Evolutionary conservation across 2,797 vertebrate genomes (phyloP).

Genomic region (Melanotaenia nigrans): DNA sequence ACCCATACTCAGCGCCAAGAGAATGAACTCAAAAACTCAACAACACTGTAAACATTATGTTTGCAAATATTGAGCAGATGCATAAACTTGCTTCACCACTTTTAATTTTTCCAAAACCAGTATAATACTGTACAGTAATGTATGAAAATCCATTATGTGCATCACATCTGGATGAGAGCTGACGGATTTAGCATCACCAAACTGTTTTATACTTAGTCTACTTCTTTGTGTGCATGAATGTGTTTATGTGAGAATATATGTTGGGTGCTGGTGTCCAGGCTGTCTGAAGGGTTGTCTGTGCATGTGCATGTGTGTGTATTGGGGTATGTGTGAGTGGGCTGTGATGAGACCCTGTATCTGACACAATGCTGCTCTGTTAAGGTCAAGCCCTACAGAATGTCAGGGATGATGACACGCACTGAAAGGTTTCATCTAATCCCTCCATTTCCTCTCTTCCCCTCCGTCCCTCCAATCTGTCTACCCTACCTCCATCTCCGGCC

Average conservation of each 20-base stretch:
- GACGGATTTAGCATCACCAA: background rate
- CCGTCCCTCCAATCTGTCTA: conserved; percentile 63
- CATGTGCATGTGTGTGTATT: conserved; percentile 46
- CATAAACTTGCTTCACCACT: background rate
- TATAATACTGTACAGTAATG: background rate
- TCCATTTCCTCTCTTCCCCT: conserved; percentile 73
- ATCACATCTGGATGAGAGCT: conserved; percentile 8
- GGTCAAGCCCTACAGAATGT: conserved; percentile 86
- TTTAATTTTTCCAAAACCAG: conserved; percentile 4
- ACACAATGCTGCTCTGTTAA: conserved; percentile 83
- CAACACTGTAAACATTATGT: background rate
- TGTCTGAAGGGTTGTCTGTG: conserved; percentile 60
- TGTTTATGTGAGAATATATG: conserved; percentile 44
- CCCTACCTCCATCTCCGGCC: conserved; percentile 61
- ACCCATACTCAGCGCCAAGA: background rate
- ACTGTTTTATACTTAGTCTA: conserved; percentile 4
- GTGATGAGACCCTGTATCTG: conserved; percentile 80
- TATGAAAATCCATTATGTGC: background rate
- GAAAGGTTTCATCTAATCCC: conserved; percentile 84
- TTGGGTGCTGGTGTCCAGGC: conserved; percentile 46
- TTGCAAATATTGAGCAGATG: conserved; percentile 2
- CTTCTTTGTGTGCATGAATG: conserved; percentile 13
- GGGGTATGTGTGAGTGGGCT: conserved; percentile 40
- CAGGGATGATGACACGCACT: conserved; percentile 83
- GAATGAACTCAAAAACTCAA: background rate